Evolutionary conservation across 2,797 vertebrate species (phyloP).

Genomic region (Molossus molossus): DNA sequence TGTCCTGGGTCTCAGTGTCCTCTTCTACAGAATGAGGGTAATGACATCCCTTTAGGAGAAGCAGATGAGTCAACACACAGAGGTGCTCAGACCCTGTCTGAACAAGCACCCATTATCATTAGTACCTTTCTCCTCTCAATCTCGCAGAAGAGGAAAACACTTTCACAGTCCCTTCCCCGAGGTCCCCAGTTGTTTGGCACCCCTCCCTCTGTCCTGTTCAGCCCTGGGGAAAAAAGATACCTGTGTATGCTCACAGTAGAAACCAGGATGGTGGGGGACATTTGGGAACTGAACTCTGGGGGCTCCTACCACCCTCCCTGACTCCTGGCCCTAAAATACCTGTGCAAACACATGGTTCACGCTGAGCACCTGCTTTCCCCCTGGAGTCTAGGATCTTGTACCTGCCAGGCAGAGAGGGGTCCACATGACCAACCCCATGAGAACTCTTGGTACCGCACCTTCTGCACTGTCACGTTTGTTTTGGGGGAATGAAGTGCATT

Average conservation of each 20-base stretch:
- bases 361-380: background rate
- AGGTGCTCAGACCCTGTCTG: background rate
- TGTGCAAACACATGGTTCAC: accelerated
- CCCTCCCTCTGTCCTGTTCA: background rate
- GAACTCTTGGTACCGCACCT: background rate
- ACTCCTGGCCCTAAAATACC: background rate
- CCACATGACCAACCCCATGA: background rate
- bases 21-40: background rate
- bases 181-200: background rate
- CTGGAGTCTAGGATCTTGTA: background rate
- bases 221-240: background rate
- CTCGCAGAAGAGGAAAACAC: background rate
- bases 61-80: no score
- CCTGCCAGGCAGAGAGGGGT: background rate
- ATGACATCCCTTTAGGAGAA: no score
- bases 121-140: no score
- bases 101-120: background rate
- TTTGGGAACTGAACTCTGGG: background rate
- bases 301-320: background rate
- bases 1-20: background rate
- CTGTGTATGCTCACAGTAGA: background rate
- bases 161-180: accelerated
- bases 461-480: accelerated
- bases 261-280: no score
- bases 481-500: no score